A percentile compares a stretch with the other conserved stretches of the same genome.
Conservation (phyloP, 2,888 invertebrate genomes). For the Rhamnusium bicolor region DNA sequence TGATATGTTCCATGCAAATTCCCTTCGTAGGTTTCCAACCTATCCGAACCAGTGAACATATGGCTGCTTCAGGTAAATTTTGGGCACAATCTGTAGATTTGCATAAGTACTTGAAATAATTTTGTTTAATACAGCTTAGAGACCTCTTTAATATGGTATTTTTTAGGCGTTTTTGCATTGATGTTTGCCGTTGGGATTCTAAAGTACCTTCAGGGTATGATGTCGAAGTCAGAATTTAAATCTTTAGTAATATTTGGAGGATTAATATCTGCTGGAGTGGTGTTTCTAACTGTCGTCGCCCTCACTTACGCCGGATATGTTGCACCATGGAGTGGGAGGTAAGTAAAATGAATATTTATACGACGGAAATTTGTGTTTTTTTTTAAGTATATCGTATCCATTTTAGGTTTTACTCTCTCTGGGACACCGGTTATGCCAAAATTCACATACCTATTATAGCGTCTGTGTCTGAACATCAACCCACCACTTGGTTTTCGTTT, state of each 20-base stretch:
- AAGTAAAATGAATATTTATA: slow-evolving; percentile 31
- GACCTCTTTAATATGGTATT: too few species aligned
- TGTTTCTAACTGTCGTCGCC: slow-evolving; percentile 87
- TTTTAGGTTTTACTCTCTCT: slow-evolving; percentile 93
- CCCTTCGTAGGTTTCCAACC: slow-evolving; percentile 98
- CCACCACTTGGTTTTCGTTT: slow-evolving; percentile 99
- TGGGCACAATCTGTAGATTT: too few species aligned
- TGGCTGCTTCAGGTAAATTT: slow-evolving; percentile 92
- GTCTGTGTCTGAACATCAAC: slow-evolving; percentile 99
- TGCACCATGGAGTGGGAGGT: slow-evolving; percentile 95
- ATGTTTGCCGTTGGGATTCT: slow-evolving; percentile 90
- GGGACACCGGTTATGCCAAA: slow-evolving; percentile 99
- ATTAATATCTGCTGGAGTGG: slow-evolving; percentile 82
- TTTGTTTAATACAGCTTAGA: too few species aligned
- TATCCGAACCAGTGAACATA: slow-evolving; percentile 98
- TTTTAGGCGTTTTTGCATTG: slow-evolving; percentile 92
- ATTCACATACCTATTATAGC: slow-evolving; percentile 99
- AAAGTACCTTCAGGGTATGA: slow-evolving; percentile 88
- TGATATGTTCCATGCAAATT: slow-evolving; percentile 97
- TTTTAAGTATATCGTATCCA: too few species aligned
- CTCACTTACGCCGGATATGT: slow-evolving; percentile 96
- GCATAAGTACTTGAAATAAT: too few species aligned
- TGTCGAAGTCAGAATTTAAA: slow-evolving; percentile 92
- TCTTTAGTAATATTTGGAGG: slow-evolving; percentile 88
- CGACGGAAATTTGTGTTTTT: too few species aligned